A percentile compares a stretch with the other conserved stretches of the same genome.
phyloP scores from a whole-genome alignment of 2,888 invertebrate genomes.

The Leptopilina drosophilae region DNA sequence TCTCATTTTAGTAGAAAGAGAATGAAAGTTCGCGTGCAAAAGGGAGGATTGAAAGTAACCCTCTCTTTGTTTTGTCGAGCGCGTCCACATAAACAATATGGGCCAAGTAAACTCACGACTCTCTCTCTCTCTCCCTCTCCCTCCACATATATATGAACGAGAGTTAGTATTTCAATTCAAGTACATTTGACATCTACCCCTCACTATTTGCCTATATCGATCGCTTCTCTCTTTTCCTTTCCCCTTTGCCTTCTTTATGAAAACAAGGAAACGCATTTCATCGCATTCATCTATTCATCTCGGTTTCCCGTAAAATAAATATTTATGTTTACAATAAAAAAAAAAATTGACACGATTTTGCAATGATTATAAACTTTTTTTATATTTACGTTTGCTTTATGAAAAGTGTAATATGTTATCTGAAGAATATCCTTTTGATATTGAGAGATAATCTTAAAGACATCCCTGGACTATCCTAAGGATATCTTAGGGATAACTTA shows the following conservation, averaged over 20 bases:
- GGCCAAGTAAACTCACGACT: constrained; percentile 24
- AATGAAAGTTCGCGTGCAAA: constrained; percentile 29
- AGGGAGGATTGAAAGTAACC: not conserved
- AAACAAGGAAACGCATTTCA: not conserved
- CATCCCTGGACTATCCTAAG: too few relatives aligned
- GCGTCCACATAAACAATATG: constrained; percentile 19
- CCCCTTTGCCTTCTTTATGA: not conserved
- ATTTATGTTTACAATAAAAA: too few relatives aligned
- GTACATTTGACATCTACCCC: not conserved
- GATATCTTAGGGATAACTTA: too few relatives aligned
- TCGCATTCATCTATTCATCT: too few relatives aligned
- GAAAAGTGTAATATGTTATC: too few relatives aligned
- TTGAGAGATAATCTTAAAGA: too few relatives aligned
- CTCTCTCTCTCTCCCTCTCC: not conserved
- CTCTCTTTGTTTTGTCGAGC: constrained; percentile 38
- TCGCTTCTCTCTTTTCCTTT: not conserved
- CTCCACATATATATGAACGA: not conserved
- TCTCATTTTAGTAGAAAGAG: constrained; percentile 27
- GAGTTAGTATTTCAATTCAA: constrained; percentile 12
- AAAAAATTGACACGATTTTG: too few relatives aligned
- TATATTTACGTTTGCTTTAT: too few relatives aligned
- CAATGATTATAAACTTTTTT: too few relatives aligned
- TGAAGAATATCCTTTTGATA: too few relatives aligned
- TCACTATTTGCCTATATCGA: not conserved
- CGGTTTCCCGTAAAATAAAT: too few relatives aligned